Percentiles rank a stretch among this genome's conserved stretches.
Conservation (phyloP, 2,888 invertebrate species). For the Margaritifera margaritifera region DNA sequence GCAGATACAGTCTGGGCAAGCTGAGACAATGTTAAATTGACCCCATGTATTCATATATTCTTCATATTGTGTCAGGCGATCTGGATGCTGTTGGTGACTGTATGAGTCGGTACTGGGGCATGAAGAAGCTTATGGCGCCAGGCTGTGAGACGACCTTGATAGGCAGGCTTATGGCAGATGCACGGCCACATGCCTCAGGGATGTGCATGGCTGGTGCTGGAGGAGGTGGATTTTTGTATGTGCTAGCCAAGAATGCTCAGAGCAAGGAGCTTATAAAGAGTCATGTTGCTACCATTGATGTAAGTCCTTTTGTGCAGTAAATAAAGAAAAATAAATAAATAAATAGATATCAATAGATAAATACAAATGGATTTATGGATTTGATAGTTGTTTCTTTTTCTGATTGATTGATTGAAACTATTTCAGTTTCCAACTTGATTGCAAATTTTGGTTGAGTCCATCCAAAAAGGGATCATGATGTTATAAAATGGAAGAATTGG, state of each 20-base stretch:
- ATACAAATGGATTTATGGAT: neutral
- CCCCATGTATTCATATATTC: neutral
- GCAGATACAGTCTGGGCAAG: too few species aligned
- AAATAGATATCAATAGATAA: neutral
- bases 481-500: too few species aligned
- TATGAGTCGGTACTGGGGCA: slow-evolving; percentile 71
- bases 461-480: too few species aligned
- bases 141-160: slow-evolving; percentile 72
- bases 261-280: slow-evolving; percentile 29
- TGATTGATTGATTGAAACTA: too few species aligned
- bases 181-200: slow-evolving; percentile 65
- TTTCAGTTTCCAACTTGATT: too few species aligned
- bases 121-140: slow-evolving; percentile 73
- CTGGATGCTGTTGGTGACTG: slow-evolving; percentile 66
- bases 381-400: too few species aligned
- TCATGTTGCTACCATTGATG: slow-evolving; percentile 32
- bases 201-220: slow-evolving; percentile 73
- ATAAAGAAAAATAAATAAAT: neutral
- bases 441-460: too few species aligned
- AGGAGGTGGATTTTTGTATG: slow-evolving; percentile 73
- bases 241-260: slow-evolving; percentile 61
- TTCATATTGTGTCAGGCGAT: slow-evolving; percentile 60
- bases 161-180: slow-evolving; percentile 60
- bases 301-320: slow-evolving; percentile 7
- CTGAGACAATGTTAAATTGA: too few species aligned